These are phyloP conservation scores for Muricea muricata DNA, from an alignment of 92 coral and sea anemone genomes.

Conservation along the genomic window DNA sequence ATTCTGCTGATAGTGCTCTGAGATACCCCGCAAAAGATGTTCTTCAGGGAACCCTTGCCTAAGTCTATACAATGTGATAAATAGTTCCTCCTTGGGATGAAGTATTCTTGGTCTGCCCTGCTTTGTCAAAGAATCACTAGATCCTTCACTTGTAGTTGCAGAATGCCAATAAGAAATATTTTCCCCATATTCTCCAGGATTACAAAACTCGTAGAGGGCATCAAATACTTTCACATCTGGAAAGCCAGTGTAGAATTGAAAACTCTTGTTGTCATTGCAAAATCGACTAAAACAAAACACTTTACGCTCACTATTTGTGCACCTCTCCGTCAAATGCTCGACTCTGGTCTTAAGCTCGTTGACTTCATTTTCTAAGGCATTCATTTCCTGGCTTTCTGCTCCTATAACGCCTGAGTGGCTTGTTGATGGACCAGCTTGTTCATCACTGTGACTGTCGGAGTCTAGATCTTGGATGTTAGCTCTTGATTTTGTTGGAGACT, in stretches of 20 bases:
- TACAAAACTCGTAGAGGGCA: slow-evolving; percentile 46
- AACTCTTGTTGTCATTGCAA: not conserved
- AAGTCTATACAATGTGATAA: slow-evolving; percentile 58
- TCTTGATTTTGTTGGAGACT: slow-evolving; percentile 30
- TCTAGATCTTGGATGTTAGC: not conserved
- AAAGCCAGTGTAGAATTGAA: slow-evolving; percentile 60
- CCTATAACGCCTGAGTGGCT: not conserved
- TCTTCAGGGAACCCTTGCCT: slow-evolving; percentile 69
- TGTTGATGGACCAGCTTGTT: slow-evolving; percentile 9
- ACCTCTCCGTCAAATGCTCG: not conserved
- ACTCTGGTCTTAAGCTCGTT: not conserved
- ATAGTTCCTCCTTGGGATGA: slow-evolving; percentile 66
- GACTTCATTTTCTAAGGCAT: not conserved
- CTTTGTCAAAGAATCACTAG: slow-evolving; percentile 24
- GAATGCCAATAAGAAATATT: slow-evolving; percentile 71
- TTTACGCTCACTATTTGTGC: not conserved
- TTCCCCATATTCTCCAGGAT: slow-evolving; percentile 69
- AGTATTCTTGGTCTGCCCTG: slow-evolving; percentile 57
- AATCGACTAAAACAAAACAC: not conserved
- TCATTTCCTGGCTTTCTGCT: not conserved
- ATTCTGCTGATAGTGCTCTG: slow-evolving; percentile 62
- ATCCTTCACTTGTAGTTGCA: slow-evolving; percentile 44
- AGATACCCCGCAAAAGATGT: slow-evolving; percentile 58
- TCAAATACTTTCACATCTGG: slow-evolving; percentile 41
- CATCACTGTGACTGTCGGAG: not conserved